Evolutionary conservation across 2,113 vertebrate genomes (phyloP), one percentile per base, ranked within the genome.

Genomic region (Carassius auratus): DNA sequence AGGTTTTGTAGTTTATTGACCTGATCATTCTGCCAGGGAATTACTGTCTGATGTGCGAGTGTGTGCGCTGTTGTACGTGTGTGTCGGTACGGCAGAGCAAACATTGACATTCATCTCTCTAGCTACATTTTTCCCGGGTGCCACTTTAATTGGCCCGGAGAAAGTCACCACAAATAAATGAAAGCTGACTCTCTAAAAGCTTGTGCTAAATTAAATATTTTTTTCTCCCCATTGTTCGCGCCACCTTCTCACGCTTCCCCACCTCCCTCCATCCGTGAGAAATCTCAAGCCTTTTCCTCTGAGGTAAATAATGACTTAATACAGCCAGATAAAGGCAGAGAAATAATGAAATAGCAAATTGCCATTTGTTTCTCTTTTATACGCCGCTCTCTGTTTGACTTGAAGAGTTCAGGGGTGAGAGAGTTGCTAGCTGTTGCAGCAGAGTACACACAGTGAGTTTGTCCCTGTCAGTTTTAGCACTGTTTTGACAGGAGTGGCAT

Each of bases 281-380:
- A 86, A 75, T 84, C 82, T 19, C 59, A 14, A 85, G 61, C 89
- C 77, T 89, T 87, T 86, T 55, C 74, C 77, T 84, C 86, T 14
- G 73, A 77, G 87, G 83, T 90, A 90, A 90, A 90, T 90, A 90
- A 84, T 87, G 52, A 84, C 80, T 84, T 85, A 85, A 68, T 61
- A 57, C 74, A 30, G 66, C 33, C 69, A 74, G 71, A 62, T 75
- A 81, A 81, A 86, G 59, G 59, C 55, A 15, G 17, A 23, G 45
- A 61, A 81, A 86, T 77, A 86, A 86, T 84, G 42, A 87, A 78
- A 78, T 61, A 59, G 83, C 42, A 55, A 79, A 85, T 83, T 86
- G 86, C 75, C 82, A 23, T 86, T 83, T 85, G 77, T 85, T 85
- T 85, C 88, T 87, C 76, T 90, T 86, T 84, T 86, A 87, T 76